Evolutionary conservation across 30 jellyfish, hydroid and myxozoan genomes (phyloP).

Genomic region (Chironex yamaguchii): DNA sequence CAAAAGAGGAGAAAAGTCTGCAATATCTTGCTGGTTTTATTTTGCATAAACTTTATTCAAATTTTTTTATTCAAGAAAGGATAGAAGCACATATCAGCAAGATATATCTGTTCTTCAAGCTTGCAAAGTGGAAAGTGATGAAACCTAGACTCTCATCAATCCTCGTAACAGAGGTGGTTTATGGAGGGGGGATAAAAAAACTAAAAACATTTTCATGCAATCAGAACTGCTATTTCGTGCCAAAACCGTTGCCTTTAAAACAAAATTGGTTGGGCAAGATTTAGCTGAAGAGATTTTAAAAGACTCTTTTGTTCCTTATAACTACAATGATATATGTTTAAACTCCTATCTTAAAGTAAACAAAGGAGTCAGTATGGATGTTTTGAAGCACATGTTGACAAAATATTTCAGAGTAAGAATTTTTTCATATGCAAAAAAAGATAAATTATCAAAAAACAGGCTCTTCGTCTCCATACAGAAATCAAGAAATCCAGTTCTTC

Average conservation of each 20-base stretch:
- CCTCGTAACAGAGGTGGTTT: slow-evolving; percentile 39
- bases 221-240: slow-evolving; percentile 22
- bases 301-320: slow-evolving; percentile 4
- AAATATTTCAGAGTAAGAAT: slow-evolving; percentile 1
- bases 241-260: slow-evolving; percentile 7
- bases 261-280: neutral
- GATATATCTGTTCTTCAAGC: neutral
- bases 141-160: neutral
- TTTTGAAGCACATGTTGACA: slow-evolving; percentile 1
- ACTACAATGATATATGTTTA: neutral
- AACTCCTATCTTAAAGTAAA: neutral
- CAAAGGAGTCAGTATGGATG: slow-evolving; percentile 12
- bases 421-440: too few species aligned
- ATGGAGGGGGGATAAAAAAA: neutral
- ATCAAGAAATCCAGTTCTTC: too few species aligned
- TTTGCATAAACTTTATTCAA: slow-evolving; percentile 17
- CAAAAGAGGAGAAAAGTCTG: slow-evolving; percentile 24
- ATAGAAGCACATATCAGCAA: slow-evolving; percentile 9
- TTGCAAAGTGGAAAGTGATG: slow-evolving; percentile 3
- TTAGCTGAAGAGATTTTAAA: neutral
- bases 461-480: too few species aligned
- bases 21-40: slow-evolving; percentile 36
- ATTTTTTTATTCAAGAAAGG: slow-evolving; percentile 1
- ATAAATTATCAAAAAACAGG: too few species aligned
- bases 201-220: neutral